Evolutionary conservation across 2,797 vertebrate species (phyloP).

Genomic region (Acrossocheilus fasciatus): DNA sequence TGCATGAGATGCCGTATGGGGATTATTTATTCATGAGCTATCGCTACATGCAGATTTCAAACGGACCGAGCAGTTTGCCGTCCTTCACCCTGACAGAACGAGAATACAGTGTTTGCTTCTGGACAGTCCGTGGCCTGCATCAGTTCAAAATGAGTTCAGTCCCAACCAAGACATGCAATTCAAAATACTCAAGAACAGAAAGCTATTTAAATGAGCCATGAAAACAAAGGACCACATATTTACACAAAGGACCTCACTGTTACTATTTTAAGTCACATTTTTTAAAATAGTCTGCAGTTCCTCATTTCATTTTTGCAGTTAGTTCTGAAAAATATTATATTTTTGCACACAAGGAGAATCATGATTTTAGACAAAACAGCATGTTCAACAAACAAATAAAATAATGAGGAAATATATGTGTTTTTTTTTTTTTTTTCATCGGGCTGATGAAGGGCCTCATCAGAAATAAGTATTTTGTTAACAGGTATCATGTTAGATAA

Average conservation of each 20-base stretch:
- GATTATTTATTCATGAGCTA: constrained; percentile 69
- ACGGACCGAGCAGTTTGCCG: constrained; percentile 56
- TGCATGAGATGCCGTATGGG: constrained; percentile 64
- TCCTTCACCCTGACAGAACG: constrained; percentile 54
- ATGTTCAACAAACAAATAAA: not conserved
- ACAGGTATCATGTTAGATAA: not conserved
- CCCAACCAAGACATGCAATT: constrained; percentile 4
- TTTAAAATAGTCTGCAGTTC: not conserved
- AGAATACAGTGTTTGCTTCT: constrained; percentile 24
- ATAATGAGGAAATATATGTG: not conserved
- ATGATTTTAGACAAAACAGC: not conserved
- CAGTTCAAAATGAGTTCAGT: constrained; percentile 41
- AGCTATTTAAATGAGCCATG: not conserved
- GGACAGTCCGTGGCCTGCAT: constrained; percentile 29
- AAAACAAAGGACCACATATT: constrained; percentile 5
- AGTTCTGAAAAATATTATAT: not conserved
- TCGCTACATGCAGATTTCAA: constrained; percentile 66
- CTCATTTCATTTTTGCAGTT: not conserved
- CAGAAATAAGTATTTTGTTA: not conserved
- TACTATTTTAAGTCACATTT: not conserved
- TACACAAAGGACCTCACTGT: constrained; percentile 7
- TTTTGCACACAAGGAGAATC: not conserved
- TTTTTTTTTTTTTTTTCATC: not conserved
- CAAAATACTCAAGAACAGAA: constrained; percentile 2
- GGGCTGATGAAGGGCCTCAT: not conserved